Base-by-base conservation (phyloP, 2,797 vertebrate species). In the Picus viridis region DNA sequence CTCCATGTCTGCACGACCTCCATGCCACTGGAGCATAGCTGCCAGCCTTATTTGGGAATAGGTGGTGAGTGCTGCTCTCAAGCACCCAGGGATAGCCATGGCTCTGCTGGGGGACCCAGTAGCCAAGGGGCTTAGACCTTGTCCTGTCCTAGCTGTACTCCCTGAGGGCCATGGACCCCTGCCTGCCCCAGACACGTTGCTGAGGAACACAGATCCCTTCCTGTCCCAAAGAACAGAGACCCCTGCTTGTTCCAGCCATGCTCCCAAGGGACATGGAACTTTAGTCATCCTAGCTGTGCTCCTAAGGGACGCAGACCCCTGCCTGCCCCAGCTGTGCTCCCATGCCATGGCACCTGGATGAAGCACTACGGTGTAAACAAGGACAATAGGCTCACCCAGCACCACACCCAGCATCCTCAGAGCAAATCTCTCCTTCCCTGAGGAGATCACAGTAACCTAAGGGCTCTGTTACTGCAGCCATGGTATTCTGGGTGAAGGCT, bases 21-120 rank as follows among this genome's bases (percentile, higher is more conserved):
- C 53, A 2, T 0, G 0, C 23, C 10, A 0, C 1, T 0, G 1
- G 32, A 0, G 1, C 58, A 7, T 43, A 34, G 30, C 7, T 1
- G 0, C 10, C 36, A 27, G 51, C 47, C 20, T 10, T 4, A 54
- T 43, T 27, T 0, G 0, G 62, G 56, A 56, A 13, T 1, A 7
- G 67, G 51, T 1, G 0, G 26, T 0, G 4, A 67, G 7, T 1
- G 0, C 53, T 17, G 62, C n/a, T 65, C 17, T 43, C 1, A 10
- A 13, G 34, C 1, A 1, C 17, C 29, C 41, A 30, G 58, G 2
- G 0, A 19, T 64, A 32, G 29, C 54, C 4, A 1, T 39, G 27
- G 63, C 49, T 49, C 89, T 62, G 23, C 58, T 12, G 1, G 23
- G 20, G 22, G 18, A 22, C 6, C 29, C 2, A 1, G 73, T 43